These are phyloP conservation scores for Electrophaes corylata DNA, from an alignment of 2,888 invertebrate species.

Conservation along the genomic window DNA sequence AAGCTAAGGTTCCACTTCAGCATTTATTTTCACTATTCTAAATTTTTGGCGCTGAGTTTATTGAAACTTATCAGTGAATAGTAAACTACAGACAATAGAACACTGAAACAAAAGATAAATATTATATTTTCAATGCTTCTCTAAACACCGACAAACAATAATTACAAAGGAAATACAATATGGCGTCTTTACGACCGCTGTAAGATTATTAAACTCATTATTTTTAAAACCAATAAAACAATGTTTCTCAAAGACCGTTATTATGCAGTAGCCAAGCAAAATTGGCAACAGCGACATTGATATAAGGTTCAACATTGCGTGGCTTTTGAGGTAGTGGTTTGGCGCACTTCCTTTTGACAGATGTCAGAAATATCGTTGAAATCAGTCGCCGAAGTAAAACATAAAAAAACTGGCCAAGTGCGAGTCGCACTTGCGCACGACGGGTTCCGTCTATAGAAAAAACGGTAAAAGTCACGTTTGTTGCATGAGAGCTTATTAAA, in stretches of 20 bases:
- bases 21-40: too few relatives aligned
- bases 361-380: not conserved
- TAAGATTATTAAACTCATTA: slow-evolving; percentile 2
- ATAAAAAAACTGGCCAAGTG: not conserved
- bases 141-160: not conserved
- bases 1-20: too few relatives aligned
- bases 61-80: too few relatives aligned
- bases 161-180: not conserved
- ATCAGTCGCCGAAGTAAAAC: not conserved
- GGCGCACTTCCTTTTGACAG: slow-evolving; percentile 3
- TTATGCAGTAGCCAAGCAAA: not conserved
- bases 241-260: not conserved
- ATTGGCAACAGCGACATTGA: not conserved
- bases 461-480: too few relatives aligned
- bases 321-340: not conserved
- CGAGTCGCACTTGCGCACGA: too few relatives aligned
- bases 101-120: not conserved
- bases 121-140: not conserved
- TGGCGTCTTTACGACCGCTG: slow-evolving; percentile 1
- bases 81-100: not conserved
- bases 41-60: too few relatives aligned
- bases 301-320: slow-evolving; percentile 1
- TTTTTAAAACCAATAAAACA: not conserved
- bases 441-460: too few relatives aligned
- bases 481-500: too few relatives aligned